These are phyloP conservation scores for Zele albiditarsus DNA, from an alignment of 2,888 invertebrate species.

Conservation along the genomic window DNA sequence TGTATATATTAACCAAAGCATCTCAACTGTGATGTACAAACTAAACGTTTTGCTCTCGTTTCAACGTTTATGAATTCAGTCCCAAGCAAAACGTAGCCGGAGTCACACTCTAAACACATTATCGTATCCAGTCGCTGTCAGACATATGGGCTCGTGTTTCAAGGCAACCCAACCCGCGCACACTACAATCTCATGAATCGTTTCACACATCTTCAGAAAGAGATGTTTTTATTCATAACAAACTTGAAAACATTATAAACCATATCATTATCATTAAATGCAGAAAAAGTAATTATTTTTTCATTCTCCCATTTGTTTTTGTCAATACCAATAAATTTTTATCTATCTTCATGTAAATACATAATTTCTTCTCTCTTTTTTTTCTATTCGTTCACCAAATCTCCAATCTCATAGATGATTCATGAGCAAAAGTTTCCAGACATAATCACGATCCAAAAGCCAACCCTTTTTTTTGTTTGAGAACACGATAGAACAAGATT, in stretches of 20 bases:
- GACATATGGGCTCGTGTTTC: constrained; percentile 27
- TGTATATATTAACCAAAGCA: constrained; percentile 12
- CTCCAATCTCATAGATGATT: constrained; percentile 13
- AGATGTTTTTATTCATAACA: constrained; percentile 4
- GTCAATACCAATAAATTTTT: neutral
- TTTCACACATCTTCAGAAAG: neutral
- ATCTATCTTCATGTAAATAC: neutral
- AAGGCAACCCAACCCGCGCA: neutral
- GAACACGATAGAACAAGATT: constrained; percentile 50
- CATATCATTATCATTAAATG: neutral
- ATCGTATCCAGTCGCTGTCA: constrained; percentile 32
- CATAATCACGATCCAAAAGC: constrained; percentile 2
- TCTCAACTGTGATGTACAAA: constrained; percentile 40
- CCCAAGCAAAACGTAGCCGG: constrained; percentile 17
- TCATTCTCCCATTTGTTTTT: neutral
- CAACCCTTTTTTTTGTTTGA: constrained; percentile 47
- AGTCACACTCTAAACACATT: constrained; percentile 45
- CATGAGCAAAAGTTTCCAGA: constrained; percentile 19
- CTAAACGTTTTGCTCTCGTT: constrained; percentile 37
- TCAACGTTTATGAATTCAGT: constrained; percentile 36
- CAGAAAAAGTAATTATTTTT: neutral
- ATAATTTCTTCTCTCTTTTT: neutral
- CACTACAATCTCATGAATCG: constrained; percentile 13
- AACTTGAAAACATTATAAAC: neutral
- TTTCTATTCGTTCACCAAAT: neutral